These are phyloP conservation scores for Chaenodraco wilsoni DNA, from an alignment of 2,797 vertebrate genomes.

Conservation along the genomic window DNA sequence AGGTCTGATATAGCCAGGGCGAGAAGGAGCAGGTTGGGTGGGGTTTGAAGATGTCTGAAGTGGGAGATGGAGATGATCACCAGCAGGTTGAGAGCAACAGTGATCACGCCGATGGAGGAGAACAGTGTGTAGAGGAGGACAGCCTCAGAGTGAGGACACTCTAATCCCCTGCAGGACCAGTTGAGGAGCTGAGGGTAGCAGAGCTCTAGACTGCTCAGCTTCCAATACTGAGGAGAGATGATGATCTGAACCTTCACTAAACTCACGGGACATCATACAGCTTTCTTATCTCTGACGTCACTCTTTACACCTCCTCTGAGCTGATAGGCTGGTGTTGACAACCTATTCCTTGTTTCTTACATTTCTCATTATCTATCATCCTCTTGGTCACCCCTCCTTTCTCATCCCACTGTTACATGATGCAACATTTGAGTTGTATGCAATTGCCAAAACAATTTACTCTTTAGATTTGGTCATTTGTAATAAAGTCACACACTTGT, in stretches of 20 bases:
- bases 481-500: neutral
- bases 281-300: slow-evolving; percentile 12
- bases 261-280: neutral
- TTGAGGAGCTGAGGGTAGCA: slow-evolving; percentile 62
- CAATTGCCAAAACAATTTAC: neutral
- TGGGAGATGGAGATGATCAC: slow-evolving; percentile 82
- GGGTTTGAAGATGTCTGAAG: slow-evolving; percentile 84
- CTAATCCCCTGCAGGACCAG: slow-evolving; percentile 42
- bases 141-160: slow-evolving; percentile 27
- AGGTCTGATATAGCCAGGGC: slow-evolving; percentile 83
- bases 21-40: slow-evolving; percentile 83
- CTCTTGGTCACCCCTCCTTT: neutral
- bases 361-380: neutral
- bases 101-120: slow-evolving; percentile 60
- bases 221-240: neutral
- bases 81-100: slow-evolving; percentile 77
- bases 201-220: slow-evolving; percentile 42
- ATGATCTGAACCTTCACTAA: slow-evolving; percentile 9
- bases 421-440: slow-evolving; percentile 22
- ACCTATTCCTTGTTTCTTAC: neutral
- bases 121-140: slow-evolving; percentile 56
- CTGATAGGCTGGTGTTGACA: neutral
- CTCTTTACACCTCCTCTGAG: neutral
- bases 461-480: neutral
- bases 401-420: slow-evolving; percentile 22